Percentiles rank a stretch among this genome's conserved stretches.
Conservation (phyloP, 2,888 invertebrate species). For the Melangyna quadrimaculata region DNA sequence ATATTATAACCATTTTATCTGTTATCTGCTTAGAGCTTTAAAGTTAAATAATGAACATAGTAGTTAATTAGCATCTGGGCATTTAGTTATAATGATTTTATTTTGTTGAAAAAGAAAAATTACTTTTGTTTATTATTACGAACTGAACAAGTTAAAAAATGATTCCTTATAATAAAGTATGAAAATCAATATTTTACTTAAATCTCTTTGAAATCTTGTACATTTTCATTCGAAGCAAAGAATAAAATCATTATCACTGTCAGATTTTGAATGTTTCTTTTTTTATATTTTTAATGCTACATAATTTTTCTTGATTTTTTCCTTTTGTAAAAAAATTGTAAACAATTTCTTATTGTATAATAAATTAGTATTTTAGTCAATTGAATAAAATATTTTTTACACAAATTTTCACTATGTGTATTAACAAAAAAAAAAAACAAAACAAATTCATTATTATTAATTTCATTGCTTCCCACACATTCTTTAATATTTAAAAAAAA, state of each 20-base stretch:
- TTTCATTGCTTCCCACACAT: constrained; percentile 24
- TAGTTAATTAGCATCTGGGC: neutral
- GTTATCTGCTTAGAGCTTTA: neutral
- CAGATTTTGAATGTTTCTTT: constrained; percentile 10
- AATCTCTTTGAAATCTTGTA: neutral
- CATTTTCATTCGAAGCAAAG: neutral
- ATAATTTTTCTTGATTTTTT: neutral
- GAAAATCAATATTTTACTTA: constrained; percentile 5
- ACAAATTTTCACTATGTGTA: constrained; percentile 17
- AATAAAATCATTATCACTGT: constrained; percentile 11
- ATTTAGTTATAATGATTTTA: neutral
- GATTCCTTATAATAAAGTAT: neutral
- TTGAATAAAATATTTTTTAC: constrained; percentile 29
- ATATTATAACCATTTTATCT: neutral
- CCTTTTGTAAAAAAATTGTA: constrained; percentile 4
- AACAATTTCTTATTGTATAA: constrained; percentile 35
- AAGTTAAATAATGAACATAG: constrained; percentile 11
- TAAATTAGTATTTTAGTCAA: constrained; percentile 40
- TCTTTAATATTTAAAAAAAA: constrained; percentile 8
- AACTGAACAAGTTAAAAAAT: neutral
- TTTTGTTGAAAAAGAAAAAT: neutral
- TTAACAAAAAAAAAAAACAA: constrained; percentile 9
- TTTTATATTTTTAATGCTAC: constrained; percentile 5
- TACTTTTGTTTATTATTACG: neutral
- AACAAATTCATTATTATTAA: constrained; percentile 2